Evolutionary conservation across 2,888 invertebrate species (phyloP).

Genomic region (Caenorhabditis parvicauda): DNA sequence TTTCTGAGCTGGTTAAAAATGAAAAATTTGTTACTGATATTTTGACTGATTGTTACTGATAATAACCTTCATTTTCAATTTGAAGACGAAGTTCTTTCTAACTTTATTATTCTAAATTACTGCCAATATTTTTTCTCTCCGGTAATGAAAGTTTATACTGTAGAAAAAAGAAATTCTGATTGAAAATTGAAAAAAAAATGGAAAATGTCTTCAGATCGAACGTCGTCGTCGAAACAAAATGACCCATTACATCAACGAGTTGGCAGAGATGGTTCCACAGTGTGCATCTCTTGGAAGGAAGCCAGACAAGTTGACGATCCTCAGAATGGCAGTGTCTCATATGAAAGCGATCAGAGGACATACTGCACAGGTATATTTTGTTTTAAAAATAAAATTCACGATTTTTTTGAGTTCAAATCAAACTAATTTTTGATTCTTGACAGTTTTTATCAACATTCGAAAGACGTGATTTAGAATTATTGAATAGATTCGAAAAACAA

Average conservation of each 20-base stretch:
- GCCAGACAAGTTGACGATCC: slow-evolving; percentile 96
- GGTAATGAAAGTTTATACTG: too few relatives aligned
- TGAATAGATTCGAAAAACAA: too few relatives aligned
- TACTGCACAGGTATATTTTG: slow-evolving; percentile 6
- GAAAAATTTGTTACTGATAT: neutral
- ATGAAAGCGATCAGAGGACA: slow-evolving; percentile 81
- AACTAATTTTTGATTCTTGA: neutral
- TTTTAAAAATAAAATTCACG: neutral
- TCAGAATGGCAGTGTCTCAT: slow-evolving; percentile 98
- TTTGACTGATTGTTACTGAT: too few relatives aligned
- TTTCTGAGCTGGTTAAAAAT: too few relatives aligned
- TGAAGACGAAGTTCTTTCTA: too few relatives aligned
- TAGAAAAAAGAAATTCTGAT: too few relatives aligned
- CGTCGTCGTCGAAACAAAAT: slow-evolving; percentile 96
- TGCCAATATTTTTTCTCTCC: too few relatives aligned
- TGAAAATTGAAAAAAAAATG: neutral
- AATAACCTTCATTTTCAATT: too few relatives aligned
- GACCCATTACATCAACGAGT: slow-evolving; percentile 98
- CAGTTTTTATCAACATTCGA: too few relatives aligned
- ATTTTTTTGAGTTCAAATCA: neutral
- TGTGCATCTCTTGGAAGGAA: slow-evolving; percentile 88
- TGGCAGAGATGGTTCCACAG: slow-evolving; percentile 99
- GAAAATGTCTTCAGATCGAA: slow-evolving; percentile 75
- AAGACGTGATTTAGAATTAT: too few relatives aligned
- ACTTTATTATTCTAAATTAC: too few relatives aligned